phyloP scores from a whole-genome alignment of 2,797 vertebrate species.

The Megaceryle alcyon region DNA sequence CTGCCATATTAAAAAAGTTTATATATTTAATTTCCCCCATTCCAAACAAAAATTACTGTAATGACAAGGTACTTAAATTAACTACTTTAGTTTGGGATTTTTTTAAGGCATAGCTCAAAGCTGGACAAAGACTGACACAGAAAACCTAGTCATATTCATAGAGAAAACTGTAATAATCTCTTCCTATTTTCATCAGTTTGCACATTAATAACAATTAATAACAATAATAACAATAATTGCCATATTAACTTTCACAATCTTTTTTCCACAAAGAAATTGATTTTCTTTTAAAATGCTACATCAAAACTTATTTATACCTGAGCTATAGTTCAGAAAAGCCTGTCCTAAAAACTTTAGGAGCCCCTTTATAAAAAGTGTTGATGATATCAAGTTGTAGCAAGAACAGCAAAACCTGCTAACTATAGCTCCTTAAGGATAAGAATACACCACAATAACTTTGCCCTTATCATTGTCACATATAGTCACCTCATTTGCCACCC shows the following conservation, averaged over 20 bases:
- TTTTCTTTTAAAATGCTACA: background rate
- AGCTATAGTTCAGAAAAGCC: background rate
- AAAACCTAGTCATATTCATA: background rate
- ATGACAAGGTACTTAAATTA: background rate
- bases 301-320: background rate
- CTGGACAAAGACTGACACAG: background rate
- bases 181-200: background rate
- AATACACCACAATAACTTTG: background rate
- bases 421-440: background rate
- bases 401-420: background rate
- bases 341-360: background rate
- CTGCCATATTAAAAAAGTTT: background rate
- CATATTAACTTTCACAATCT: background rate
- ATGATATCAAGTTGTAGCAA: background rate
- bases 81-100: background rate
- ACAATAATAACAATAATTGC: too few species aligned
- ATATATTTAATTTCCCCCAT: background rate
- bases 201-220: background rate
- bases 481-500: background rate
- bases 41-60: background rate
- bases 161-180: background rate
- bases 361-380: background rate
- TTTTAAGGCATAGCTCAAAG: background rate
- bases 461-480: rapidly evolving
- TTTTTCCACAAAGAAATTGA: background rate